These are phyloP conservation scores for Anguilla anguilla DNA, from an alignment of 2,797 vertebrate genomes.

Conservation along the genomic window DNA sequence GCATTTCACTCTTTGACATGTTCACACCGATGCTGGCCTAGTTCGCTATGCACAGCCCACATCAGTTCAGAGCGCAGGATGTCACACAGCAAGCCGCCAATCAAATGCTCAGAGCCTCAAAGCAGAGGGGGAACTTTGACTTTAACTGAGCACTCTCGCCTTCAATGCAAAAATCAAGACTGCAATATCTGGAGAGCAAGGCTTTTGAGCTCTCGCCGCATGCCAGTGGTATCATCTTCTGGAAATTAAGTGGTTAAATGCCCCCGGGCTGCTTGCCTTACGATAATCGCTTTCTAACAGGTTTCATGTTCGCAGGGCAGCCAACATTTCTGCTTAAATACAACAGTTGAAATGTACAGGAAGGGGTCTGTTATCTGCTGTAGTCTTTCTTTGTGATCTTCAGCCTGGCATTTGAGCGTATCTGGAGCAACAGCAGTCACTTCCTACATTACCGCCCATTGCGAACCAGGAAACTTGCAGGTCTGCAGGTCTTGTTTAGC, in stretches of 20 bases:
- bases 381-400: background rate
- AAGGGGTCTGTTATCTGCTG: background rate
- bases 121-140: background rate
- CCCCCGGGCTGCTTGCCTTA: background rate
- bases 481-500: no score
- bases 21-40: background rate
- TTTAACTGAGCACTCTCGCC: background rate
- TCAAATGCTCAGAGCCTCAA: background rate
- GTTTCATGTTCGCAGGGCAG: background rate
- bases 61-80: background rate
- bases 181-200: background rate
- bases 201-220: background rate
- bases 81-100: background rate
- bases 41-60: background rate
- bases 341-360: background rate
- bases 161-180: background rate
- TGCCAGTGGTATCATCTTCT: background rate
- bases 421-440: background rate
- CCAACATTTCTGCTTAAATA: background rate
- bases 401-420: no score
- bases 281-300: slow-evolving; percentile 7
- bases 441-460: background rate
- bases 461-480: background rate
- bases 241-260: background rate
- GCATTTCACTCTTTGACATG: background rate